Evolutionary conservation across 2,888 invertebrate species (phyloP).

Genomic region (Sphaerophoria taeniata): DNA sequence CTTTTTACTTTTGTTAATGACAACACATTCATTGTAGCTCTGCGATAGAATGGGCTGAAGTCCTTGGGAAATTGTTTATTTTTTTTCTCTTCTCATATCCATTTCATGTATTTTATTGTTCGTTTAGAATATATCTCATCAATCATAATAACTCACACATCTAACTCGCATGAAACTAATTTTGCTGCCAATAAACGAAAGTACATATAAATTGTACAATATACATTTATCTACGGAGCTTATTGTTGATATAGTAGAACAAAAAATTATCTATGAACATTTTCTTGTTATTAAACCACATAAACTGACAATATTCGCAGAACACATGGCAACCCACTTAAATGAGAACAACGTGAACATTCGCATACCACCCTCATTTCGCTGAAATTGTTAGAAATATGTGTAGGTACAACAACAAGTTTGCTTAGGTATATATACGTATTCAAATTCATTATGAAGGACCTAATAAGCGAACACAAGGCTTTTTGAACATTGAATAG

Average conservation of each 20-base stretch:
- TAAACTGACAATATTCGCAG: too few relatives aligned
- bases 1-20: conserved; percentile 2
- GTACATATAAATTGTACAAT: neutral
- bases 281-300: conserved; percentile 1
- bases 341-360: conserved; percentile 17
- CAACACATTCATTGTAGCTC: neutral
- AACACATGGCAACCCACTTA: conserved; percentile 8
- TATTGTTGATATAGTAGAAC: neutral
- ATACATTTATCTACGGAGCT: neutral
- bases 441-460: conserved; percentile 8
- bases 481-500: neutral
- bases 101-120: conserved; percentile 20
- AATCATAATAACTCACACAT: conserved; percentile 59
- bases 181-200: conserved; percentile 48
- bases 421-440: neutral
- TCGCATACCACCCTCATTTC: neutral
- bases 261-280: conserved; percentile 7
- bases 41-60: too few relatives aligned
- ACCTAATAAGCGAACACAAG: neutral
- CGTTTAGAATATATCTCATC: conserved; percentile 40
- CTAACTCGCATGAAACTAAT: conserved; percentile 49
- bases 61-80: neutral
- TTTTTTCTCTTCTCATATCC: neutral
- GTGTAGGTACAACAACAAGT: too few relatives aligned
- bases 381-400: too few relatives aligned